Conservation (phyloP, 2,113 vertebrate genomes). For the Vulpes lagopus region DNA sequence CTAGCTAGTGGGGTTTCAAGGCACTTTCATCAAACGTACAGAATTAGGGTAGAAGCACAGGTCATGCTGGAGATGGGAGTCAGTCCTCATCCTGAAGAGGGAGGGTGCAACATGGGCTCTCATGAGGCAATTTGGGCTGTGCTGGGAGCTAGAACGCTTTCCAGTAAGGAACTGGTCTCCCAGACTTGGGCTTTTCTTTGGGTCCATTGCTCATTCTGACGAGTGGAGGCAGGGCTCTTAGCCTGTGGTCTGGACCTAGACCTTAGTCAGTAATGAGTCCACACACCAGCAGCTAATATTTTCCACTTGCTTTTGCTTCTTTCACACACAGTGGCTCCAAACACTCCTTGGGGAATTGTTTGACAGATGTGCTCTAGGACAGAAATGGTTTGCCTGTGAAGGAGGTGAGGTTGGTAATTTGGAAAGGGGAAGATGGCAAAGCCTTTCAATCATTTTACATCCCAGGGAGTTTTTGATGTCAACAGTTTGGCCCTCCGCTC, state of each 20-base stretch:
- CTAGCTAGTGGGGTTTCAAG: neutral
- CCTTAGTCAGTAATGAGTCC: neutral
- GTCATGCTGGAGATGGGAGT: neutral
- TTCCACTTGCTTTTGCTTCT: neutral
- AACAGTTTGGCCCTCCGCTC: neutral
- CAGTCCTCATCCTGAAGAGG: neutral
- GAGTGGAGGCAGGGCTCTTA: neutral
- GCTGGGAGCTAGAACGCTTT: neutral
- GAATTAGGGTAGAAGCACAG: neutral
- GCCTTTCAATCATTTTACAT: neutral
- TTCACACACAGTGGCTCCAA: conserved; percentile 12
- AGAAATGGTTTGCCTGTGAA: neutral
- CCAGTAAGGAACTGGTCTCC: conserved; percentile 18
- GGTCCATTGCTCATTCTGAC: neutral
- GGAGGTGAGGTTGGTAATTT: neutral
- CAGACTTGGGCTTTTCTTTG: conserved; percentile 67
- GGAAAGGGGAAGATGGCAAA: neutral
- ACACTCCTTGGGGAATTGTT: rapidly evolving
- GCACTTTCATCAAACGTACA: neutral
- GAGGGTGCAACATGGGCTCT: neutral
- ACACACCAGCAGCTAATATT: neutral
- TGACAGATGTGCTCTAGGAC: neutral
- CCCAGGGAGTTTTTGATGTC: neutral
- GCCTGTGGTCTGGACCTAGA: neutral
- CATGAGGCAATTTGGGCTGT: rapidly evolving